Evolutionary conservation across 2,888 invertebrate species (phyloP).

Genomic region (Rotaria socialis): DNA sequence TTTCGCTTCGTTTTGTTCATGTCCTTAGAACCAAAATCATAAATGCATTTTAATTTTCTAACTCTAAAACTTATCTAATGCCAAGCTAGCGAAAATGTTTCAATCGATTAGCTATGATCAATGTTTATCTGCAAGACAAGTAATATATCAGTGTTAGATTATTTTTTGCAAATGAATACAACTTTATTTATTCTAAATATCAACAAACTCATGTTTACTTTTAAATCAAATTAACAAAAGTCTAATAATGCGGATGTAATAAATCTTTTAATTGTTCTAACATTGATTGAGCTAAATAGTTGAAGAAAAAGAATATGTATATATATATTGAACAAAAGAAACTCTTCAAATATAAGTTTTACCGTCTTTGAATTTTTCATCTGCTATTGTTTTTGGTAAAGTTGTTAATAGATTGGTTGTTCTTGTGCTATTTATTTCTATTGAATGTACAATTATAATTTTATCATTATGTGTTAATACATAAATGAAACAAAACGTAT

Average conservation of each 20-base stretch:
- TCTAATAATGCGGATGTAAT: not conserved
- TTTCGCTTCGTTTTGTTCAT: too few species aligned
- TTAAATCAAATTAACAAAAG: not conserved
- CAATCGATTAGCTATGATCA: too few species aligned
- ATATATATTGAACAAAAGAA: too few species aligned
- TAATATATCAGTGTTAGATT: too few species aligned
- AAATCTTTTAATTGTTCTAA: not conserved
- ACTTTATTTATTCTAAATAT: not conserved
- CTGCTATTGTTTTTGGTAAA: not conserved
- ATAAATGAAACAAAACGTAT: slow-evolving; percentile 1
- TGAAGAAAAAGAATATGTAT: too few species aligned
- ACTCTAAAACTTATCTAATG: too few species aligned
- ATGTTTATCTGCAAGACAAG: too few species aligned
- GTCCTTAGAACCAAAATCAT: too few species aligned
- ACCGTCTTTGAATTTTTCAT: not conserved
- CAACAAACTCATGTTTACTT: not conserved
- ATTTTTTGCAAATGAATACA: too few species aligned
- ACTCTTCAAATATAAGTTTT: not conserved
- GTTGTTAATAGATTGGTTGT: not conserved
- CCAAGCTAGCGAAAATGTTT: too few species aligned
- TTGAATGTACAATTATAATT: slow-evolving; percentile 28
- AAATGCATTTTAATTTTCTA: too few species aligned
- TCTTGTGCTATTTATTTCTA: not conserved
- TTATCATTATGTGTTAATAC: slow-evolving; percentile 12
- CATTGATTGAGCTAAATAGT: not conserved